Percentiles rank a stretch among this genome's conserved stretches.
Conservation (phyloP, 2,797 vertebrate species). For the Limosa lapponica region DNA sequence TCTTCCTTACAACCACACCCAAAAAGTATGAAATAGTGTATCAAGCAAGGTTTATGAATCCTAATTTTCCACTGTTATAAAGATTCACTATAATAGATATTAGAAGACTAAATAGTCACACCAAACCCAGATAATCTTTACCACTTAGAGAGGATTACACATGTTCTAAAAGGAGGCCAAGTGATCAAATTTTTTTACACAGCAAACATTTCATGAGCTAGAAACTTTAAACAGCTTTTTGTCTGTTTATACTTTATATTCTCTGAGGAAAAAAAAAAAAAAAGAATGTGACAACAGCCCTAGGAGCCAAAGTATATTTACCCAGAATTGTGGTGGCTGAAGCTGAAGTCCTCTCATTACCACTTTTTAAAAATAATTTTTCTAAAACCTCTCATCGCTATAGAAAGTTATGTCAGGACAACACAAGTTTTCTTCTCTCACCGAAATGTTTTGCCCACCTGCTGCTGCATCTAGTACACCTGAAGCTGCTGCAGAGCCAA, state of each 20-base stretch:
- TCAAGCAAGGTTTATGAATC: background rate
- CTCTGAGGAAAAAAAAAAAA: background rate
- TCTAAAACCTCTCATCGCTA: background rate
- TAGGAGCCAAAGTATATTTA: background rate
- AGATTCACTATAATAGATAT: background rate
- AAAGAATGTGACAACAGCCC: background rate
- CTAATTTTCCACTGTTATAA: background rate
- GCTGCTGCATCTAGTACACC: background rate
- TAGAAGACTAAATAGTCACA: background rate
- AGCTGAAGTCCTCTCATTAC: background rate
- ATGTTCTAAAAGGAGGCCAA: background rate
- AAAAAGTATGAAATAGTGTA: background rate
- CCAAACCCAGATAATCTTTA: background rate
- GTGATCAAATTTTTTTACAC: background rate
- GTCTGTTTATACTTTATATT: background rate
- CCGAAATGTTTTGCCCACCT: background rate
- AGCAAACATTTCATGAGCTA: background rate
- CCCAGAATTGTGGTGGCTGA: background rate
- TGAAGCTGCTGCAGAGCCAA: background rate
- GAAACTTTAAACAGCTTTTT: background rate
- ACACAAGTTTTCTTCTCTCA: background rate
- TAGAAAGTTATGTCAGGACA: background rate
- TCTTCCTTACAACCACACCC: background rate
- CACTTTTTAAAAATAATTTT: background rate
- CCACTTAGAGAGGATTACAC: background rate